Conservation (phyloP, 37 sponge, comb jelly and placozoan genomes). For the Theonella swinhoei region DNA sequence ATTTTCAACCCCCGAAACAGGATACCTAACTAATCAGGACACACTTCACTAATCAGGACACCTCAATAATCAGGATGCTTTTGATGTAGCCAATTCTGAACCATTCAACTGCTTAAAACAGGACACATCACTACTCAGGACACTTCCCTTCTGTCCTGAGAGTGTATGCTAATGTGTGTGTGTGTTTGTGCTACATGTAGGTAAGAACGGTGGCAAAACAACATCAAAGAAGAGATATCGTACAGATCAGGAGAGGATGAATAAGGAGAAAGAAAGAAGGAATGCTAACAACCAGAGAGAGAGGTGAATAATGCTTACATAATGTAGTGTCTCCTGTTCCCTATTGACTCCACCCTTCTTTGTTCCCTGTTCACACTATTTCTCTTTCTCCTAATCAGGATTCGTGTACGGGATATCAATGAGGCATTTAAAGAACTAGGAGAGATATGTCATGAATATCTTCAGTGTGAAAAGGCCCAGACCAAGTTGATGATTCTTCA, state of each 20-base stretch:
- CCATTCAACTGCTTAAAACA: too few relatives aligned
- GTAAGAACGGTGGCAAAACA: neutral
- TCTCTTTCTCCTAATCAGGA: conserved; percentile 31
- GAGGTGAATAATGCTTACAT: conserved; percentile 52
- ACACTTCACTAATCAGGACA: too few relatives aligned
- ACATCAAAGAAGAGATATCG: conserved; percentile 13
- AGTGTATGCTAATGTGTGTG: too few relatives aligned
- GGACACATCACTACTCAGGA: too few relatives aligned
- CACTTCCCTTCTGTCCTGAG: too few relatives aligned
- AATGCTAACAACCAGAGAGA: conserved; percentile 94
- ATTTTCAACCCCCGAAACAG: too few relatives aligned
- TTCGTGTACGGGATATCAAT: conserved; percentile 95
- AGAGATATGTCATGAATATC: conserved; percentile 82
- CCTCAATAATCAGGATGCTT: too few relatives aligned
- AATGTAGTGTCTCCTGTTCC: too few relatives aligned
- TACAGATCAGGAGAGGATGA: conserved; percentile 67
- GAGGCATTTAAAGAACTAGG: conserved; percentile 97
- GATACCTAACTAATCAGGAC: too few relatives aligned
- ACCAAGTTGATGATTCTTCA: conserved; percentile 94
- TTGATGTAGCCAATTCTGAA: too few relatives aligned
- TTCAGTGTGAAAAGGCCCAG: conserved; percentile 87
- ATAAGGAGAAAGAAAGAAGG: conserved; percentile 87
- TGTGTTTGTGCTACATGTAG: neutral
- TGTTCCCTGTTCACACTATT: neutral
- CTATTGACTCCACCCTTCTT: too few relatives aligned